phyloP scores from a whole-genome alignment of 2,113 vertebrate genomes.

The Heloderma charlesbogerti region DNA sequence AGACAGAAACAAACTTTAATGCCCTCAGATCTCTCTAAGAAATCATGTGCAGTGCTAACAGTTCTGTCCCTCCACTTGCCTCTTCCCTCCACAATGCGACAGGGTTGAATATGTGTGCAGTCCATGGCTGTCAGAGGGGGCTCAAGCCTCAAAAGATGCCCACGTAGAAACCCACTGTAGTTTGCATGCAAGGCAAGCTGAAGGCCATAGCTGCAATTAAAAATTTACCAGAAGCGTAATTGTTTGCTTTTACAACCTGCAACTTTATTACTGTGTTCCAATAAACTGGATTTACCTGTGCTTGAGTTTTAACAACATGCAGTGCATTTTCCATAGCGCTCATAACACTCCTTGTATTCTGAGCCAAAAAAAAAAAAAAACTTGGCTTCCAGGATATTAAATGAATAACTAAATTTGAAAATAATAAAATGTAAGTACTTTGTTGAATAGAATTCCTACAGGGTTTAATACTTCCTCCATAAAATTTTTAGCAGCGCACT shows the following conservation, averaged over 20 bases:
- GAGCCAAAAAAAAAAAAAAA: neutral
- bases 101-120: neutral
- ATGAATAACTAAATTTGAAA: slow-evolving; percentile 43
- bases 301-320: slow-evolving; percentile 2
- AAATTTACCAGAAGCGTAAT: slow-evolving; percentile 22
- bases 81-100: neutral
- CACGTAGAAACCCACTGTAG: neutral
- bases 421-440: slow-evolving; percentile 47
- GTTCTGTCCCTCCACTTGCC: neutral
- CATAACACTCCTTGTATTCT: neutral
- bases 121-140: neutral
- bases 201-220: neutral
- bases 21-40: neutral
- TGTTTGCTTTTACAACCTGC: slow-evolving; percentile 12
- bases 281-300: slow-evolving; percentile 20
- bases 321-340: neutral
- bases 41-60: neutral
- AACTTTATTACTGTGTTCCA: slow-evolving; percentile 21
- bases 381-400: slow-evolving; percentile 28
- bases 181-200: neutral
- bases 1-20: neutral
- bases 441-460: slow-evolving; percentile 33
- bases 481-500: slow-evolving; percentile 26
- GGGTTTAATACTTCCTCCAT: slow-evolving; percentile 18
- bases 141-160: neutral